These are phyloP conservation scores for Cactoblastis cactorum DNA, from an alignment of 2,888 invertebrate genomes.

Conservation along the genomic window DNA sequence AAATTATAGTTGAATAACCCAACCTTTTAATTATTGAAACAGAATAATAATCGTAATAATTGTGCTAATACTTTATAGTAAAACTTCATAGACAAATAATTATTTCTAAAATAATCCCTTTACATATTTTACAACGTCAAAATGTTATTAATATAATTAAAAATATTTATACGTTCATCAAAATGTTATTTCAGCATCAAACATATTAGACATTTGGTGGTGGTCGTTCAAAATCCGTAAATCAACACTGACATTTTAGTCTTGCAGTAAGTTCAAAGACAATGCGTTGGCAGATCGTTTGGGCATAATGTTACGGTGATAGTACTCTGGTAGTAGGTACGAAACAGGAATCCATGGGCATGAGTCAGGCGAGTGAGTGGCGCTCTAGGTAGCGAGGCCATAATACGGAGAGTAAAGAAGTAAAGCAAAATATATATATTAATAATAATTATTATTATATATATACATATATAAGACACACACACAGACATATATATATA, in stretches of 20 bases:
- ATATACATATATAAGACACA: too few species aligned
- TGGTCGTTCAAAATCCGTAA: constrained; percentile 37
- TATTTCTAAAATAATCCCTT: too few species aligned
- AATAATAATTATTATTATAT: neutral
- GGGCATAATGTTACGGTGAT: constrained; percentile 63
- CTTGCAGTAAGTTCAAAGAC: constrained; percentile 70
- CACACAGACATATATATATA: too few species aligned
- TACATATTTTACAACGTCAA: too few species aligned
- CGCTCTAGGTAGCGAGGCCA: constrained; percentile 30
- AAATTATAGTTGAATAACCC: too few species aligned
- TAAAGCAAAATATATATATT: neutral
- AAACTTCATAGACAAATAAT: too few species aligned
- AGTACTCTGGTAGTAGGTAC: constrained; percentile 47
- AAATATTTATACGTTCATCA: too few species aligned
- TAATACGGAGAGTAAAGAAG: constrained; percentile 1
- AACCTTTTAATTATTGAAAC: too few species aligned
- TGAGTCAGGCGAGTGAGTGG: constrained; percentile 57
- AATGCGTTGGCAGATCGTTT: constrained; percentile 75
- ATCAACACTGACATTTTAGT: constrained; percentile 64
- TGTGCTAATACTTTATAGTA: too few species aligned
- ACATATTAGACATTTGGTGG: neutral
- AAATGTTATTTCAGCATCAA: too few species aligned
- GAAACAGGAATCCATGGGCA: constrained; percentile 63
- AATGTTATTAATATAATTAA: too few species aligned
- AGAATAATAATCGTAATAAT: too few species aligned